Conservation (phyloP, 2,113 vertebrate genomes). For the Ceyx melanurus region DNA sequence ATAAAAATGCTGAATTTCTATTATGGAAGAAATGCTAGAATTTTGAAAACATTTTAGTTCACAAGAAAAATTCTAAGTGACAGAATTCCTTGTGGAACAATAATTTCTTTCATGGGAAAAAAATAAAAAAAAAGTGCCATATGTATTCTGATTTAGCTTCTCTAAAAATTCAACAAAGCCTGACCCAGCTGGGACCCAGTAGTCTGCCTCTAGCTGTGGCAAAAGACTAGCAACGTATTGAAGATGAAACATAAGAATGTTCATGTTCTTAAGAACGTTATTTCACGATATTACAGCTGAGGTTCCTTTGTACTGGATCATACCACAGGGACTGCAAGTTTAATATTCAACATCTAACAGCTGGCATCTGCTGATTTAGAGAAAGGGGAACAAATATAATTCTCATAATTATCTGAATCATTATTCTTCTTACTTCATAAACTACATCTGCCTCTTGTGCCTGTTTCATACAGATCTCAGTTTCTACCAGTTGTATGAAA, state of each 20-base stretch:
- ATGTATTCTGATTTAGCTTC: background rate
- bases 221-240: background rate
- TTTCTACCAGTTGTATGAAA: slow-evolving; percentile 11
- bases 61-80: background rate
- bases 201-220: background rate
- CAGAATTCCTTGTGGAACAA: background rate
- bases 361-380: slow-evolving; percentile 43
- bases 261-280: slow-evolving; percentile 17
- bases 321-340: slow-evolving; percentile 16
- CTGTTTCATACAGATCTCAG: slow-evolving; percentile 3
- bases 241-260: background rate
- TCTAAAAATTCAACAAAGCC: background rate
- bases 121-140: background rate
- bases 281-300: slow-evolving; percentile 36
- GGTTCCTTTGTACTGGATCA: slow-evolving; percentile 20
- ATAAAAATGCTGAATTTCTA: background rate
- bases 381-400: slow-evolving; percentile 38
- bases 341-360: slow-evolving; percentile 47
- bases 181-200: background rate
- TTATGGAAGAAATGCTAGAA: background rate
- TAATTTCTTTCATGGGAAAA: background rate
- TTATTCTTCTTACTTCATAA: slow-evolving; percentile 48
- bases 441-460: background rate
- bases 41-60: background rate
- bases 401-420: slow-evolving; percentile 41